Conservation (phyloP, 2,888 invertebrate species). For the Trissolcus japonicus region DNA sequence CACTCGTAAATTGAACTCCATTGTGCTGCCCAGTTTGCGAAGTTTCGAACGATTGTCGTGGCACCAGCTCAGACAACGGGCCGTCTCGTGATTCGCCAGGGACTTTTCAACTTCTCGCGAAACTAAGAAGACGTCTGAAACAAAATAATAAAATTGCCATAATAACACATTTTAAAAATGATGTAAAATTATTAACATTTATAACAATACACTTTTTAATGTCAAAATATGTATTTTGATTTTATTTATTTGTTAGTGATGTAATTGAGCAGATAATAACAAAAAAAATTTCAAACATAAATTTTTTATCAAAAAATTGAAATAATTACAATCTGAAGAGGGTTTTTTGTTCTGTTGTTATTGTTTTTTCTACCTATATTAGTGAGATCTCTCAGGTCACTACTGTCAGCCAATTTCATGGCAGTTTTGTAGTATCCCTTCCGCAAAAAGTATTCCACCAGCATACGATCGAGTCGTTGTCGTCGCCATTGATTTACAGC, state of each 20-base stretch:
- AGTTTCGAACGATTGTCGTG: conserved; percentile 97
- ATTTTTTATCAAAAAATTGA: background rate
- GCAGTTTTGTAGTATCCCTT: conserved; percentile 98
- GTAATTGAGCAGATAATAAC: background rate
- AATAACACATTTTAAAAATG: too few relatives aligned
- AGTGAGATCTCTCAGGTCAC: conserved; percentile 89
- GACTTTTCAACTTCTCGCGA: conserved; percentile 93
- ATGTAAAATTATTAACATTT: too few relatives aligned
- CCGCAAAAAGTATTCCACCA: conserved; percentile 96
- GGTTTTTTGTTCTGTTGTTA: too few relatives aligned
- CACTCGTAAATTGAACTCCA: conserved; percentile 95
- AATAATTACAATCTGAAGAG: too few relatives aligned
- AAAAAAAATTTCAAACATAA: background rate
- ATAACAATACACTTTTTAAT: too few relatives aligned
- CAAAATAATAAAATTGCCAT: conserved; percentile 17
- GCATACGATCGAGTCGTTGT: conserved; percentile 93
- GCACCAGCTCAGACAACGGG: conserved; percentile 95
- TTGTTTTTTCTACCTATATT: conserved; percentile 84
- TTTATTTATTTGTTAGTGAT: background rate
- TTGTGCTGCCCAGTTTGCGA: conserved; percentile 93
- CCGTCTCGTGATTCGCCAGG: conserved; percentile 87
- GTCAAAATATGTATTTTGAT: too few relatives aligned
- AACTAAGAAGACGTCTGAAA: conserved; percentile 88
- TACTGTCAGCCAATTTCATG: conserved; percentile 88
- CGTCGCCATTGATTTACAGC: conserved; percentile 88